A percentile compares a stretch with the other conserved stretches of the same genome.
These are phyloP conservation scores for Apoderus coryli DNA, from an alignment of 2,888 invertebrate species.

Conservation along the genomic window DNA sequence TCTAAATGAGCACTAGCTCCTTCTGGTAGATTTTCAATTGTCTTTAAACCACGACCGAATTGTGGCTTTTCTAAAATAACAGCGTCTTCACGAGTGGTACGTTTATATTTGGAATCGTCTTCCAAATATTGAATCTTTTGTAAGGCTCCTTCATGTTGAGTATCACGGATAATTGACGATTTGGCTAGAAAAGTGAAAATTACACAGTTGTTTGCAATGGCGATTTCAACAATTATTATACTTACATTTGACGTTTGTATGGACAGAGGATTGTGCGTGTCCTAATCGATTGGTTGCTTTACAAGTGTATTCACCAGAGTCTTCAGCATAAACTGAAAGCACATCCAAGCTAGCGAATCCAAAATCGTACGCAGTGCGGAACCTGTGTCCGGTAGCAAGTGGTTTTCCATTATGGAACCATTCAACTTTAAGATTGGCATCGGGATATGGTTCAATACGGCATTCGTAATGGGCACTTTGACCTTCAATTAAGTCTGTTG, in stretches of 20 bases:
- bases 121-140: conserved; percentile 88
- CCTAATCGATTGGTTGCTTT: conserved; percentile 76
- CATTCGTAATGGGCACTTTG: conserved; percentile 90
- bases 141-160: conserved; percentile 84
- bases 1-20: conserved; percentile 83
- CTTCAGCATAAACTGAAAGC: conserved; percentile 83
- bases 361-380: conserved; percentile 89
- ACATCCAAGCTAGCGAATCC: conserved; percentile 95
- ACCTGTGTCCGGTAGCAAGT: conserved; percentile 74
- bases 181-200: conserved; percentile 42
- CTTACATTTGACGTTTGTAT: conserved; percentile 68
- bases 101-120: conserved; percentile 63
- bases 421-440: conserved; percentile 75
- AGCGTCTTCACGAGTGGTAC: conserved; percentile 56
- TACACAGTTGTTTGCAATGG: conserved; percentile 9
- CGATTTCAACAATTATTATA: too few relatives aligned
- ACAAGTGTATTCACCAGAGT: conserved; percentile 85
- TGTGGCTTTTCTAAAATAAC: conserved; percentile 73
- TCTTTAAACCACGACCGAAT: conserved; percentile 78
- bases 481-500: conserved; percentile 69
- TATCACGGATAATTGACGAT: conserved; percentile 73
- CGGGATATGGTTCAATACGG: conserved; percentile 84
- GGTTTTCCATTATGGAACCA: conserved; percentile 92
- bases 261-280: conserved; percentile 67
- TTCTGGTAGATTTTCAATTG: conserved; percentile 68